Evolutionary conservation across 1,140 invertebrate genomes (phyloP).

Genomic region (Eurosta solidaginis): DNA sequence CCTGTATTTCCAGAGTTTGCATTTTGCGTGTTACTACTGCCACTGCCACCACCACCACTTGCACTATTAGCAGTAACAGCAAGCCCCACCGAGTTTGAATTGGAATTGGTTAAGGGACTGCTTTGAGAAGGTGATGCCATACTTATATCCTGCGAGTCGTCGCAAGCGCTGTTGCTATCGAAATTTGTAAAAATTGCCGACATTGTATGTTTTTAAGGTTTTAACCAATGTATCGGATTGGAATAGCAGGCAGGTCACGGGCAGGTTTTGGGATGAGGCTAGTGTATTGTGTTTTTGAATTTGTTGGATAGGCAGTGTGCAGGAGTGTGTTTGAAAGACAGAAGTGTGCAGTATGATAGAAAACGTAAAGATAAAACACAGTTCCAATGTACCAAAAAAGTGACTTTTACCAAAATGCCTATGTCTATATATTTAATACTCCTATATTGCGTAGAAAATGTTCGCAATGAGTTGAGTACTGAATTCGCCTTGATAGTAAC

Average conservation of each 20-base stretch:
- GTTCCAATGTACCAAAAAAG: not conserved
- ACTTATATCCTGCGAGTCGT: slow-evolving; percentile 42
- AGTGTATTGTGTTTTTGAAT: not conserved
- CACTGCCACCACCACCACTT: slow-evolving; percentile 51
- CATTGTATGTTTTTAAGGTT: slow-evolving; percentile 42
- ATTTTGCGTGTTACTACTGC: slow-evolving; percentile 45
- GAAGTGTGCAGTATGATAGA: not conserved
- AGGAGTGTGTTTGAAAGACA: not conserved
- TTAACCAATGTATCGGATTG: not conserved
- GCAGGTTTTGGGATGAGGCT: not conserved
- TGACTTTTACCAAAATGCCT: not conserved
- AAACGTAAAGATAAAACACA: not conserved
- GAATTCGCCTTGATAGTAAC: too few species aligned
- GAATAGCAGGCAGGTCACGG: not conserved
- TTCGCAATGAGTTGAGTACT: too few species aligned
- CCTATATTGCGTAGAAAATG: too few species aligned
- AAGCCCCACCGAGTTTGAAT: slow-evolving; percentile 38
- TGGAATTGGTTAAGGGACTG: slow-evolving; percentile 60
- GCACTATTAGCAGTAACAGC: slow-evolving; percentile 50
- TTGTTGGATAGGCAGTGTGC: not conserved
- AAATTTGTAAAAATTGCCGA: slow-evolving; percentile 55
- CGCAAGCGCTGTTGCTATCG: slow-evolving; percentile 52
- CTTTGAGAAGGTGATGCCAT: slow-evolving; percentile 65
- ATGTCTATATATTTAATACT: too few species aligned
- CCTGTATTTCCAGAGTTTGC: not conserved